phyloP scores from a whole-genome alignment of 23 tunicate species.

The Trididemnum clinides region DNA sequence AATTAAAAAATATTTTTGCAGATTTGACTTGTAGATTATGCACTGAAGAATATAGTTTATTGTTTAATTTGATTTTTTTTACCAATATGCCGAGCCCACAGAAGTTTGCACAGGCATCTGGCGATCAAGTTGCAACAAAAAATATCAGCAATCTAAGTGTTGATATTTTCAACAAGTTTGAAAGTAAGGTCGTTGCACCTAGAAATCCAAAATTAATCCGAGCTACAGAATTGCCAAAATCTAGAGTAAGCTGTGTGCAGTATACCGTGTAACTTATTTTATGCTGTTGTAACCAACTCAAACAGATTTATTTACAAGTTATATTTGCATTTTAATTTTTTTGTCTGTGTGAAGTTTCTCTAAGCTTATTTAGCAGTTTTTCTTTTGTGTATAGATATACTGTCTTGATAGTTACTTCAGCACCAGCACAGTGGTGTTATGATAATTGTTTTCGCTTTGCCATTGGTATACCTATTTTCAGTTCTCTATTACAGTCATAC shows the following conservation, averaged over 20 bases:
- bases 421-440: too few species aligned
- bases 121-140: conserved; percentile 31
- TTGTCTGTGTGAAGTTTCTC: not conserved
- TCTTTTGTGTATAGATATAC: not conserved
- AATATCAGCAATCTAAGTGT: conserved; percentile 60
- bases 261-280: too few species aligned
- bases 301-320: not conserved
- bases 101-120: conserved; percentile 52
- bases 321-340: not conserved
- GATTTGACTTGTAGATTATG: too few species aligned
- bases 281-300: not conserved
- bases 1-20: too few species aligned
- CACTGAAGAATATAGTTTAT: too few species aligned
- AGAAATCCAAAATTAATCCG: conserved; percentile 85
- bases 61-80: too few species aligned
- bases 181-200: conserved; percentile 89
- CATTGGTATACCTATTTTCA: too few species aligned
- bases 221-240: conserved; percentile 60
- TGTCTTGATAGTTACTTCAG: too few species aligned
- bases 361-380: not conserved
- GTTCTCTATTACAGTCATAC: too few species aligned
- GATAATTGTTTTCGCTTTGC: too few species aligned
- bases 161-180: conserved; percentile 57
- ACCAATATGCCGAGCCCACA: conserved; percentile 81
- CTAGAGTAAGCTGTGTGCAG: conserved; percentile 80